Percentiles rank a stretch among this genome's conserved stretches.
Conservation (phyloP, 2,888 invertebrate species). For the Balanococcus diminutus region DNA sequence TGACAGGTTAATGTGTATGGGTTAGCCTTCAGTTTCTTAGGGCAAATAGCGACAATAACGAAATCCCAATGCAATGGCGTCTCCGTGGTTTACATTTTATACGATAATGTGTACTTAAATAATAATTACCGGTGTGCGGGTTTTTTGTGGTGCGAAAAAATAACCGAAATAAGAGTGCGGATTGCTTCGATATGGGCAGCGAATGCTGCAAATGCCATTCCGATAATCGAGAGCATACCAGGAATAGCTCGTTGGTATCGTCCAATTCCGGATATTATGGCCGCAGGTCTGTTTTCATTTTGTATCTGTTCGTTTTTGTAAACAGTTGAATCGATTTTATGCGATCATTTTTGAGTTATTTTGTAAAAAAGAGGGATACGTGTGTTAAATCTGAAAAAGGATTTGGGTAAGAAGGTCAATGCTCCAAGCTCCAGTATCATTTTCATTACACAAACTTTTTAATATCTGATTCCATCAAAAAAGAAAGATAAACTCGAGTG, state of each 20-base stretch:
- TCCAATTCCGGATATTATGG: slow-evolving; percentile 41
- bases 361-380: not conserved
- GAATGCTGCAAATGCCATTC: slow-evolving; percentile 69
- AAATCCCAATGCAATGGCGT: slow-evolving; percentile 31
- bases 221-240: slow-evolving; percentile 59
- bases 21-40: slow-evolving; percentile 43
- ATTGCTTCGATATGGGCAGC: slow-evolving; percentile 64
- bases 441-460: too few relatives aligned
- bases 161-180: too few relatives aligned
- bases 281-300: slow-evolving; percentile 47
- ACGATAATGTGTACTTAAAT: not conserved
- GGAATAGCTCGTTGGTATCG: slow-evolving; percentile 45
- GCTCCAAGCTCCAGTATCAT: too few relatives aligned
- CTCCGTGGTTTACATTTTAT: not conserved
- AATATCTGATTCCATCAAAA: too few relatives aligned
- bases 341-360: not conserved
- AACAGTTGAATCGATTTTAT: not conserved
- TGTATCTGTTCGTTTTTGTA: not conserved
- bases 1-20: slow-evolving; percentile 52
- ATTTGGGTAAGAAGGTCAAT: too few relatives aligned
- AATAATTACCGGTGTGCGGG: not conserved
- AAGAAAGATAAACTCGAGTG: too few relatives aligned
- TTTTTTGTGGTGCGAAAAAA: not conserved
- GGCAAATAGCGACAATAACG: slow-evolving; percentile 32
- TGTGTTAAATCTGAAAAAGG: too few relatives aligned